Conservation (phyloP, 2,113 vertebrate genomes). For the Epinephelus lanceolatus region DNA sequence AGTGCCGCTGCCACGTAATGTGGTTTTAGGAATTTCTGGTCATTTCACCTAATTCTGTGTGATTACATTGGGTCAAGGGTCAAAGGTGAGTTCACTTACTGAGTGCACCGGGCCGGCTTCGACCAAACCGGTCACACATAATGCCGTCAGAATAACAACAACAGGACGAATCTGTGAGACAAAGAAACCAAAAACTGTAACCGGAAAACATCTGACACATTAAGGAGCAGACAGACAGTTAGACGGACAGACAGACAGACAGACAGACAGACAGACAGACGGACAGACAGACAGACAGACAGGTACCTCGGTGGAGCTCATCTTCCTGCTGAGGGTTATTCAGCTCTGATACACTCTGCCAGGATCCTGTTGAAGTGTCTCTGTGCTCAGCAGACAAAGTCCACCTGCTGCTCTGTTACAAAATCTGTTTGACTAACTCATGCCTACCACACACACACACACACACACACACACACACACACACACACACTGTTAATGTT, state of each 20-base stretch:
- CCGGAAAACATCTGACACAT: neutral
- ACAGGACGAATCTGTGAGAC: conserved; percentile 2
- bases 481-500: no score
- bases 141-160: neutral
- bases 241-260: no score
- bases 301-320: conserved; percentile 31
- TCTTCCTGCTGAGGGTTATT: neutral
- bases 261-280: no score
- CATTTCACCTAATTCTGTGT: no score
- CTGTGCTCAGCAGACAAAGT: conserved; percentile 36
- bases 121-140: neutral
- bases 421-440: conserved; percentile 26
- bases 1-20: no score
- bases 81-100: conserved; percentile 20
- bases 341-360: neutral
- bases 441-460: neutral
- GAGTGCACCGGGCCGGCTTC: neutral
- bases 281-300: neutral
- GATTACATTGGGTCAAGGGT: neutral
- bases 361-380: neutral
- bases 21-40: no score
- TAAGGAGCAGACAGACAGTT: neutral
- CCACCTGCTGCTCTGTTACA: conserved; percentile 12
- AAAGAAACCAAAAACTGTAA: neutral
- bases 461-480: neutral